phyloP scores from a whole-genome alignment of 2,797 vertebrate genomes.

The Melanogrammus aeglefinus region DNA sequence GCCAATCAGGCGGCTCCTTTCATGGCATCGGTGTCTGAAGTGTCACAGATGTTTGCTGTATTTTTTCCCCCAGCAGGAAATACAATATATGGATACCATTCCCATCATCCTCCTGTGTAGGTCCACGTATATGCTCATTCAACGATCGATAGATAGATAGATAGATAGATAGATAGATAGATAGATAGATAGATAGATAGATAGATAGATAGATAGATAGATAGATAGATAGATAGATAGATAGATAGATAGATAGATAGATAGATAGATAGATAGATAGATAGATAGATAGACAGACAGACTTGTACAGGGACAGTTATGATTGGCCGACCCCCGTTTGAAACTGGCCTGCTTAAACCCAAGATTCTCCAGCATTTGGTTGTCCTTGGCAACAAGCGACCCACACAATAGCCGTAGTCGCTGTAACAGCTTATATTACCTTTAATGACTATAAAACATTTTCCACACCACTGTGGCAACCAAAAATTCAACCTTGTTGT shows the following conservation, averaged over 20 bases:
- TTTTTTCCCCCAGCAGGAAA: background rate
- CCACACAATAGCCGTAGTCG: background rate
- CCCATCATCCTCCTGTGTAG: background rate
- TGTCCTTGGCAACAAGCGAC: background rate
- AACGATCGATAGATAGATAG: background rate
- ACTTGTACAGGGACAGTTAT: background rate
- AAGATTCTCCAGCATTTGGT: background rate
- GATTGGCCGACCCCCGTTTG: background rate
- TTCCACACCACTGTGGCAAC: background rate
- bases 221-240: too few relatives aligned
- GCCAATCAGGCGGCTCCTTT: background rate
- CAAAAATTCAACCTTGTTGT: background rate
- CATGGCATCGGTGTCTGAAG: background rate
- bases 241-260: too few relatives aligned
- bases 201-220: too few relatives aligned
- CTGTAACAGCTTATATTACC: background rate
- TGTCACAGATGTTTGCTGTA: background rate
- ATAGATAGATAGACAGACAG: too few relatives aligned
- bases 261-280: too few relatives aligned
- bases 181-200: too few relatives aligned
- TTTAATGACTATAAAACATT: background rate
- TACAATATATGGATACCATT: background rate
- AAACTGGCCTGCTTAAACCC: background rate
- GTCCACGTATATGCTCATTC: background rate
- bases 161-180: too few relatives aligned